Base-by-base conservation (phyloP, 2,797 vertebrate species). In the Muscicapa striata region DNA sequence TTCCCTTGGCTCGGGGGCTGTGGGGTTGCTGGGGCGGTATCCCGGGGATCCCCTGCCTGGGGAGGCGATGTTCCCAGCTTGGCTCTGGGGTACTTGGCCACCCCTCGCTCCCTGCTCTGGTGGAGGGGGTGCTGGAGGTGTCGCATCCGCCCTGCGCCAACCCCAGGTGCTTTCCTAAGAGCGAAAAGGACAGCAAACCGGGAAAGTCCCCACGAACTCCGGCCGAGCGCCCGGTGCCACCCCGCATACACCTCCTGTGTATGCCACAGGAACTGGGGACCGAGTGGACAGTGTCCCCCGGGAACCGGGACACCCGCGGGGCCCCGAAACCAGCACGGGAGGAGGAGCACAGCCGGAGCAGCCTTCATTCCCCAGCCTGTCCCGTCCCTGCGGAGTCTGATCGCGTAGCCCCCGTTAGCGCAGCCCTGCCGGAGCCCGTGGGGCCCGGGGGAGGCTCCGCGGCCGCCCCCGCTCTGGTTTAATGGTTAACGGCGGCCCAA, bases 401-500 rank as follows among this genome's bases (percentile, higher is more conserved):
- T 59, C 61, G 43, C 14, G 2, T 6, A 5, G 32, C 27, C 58
- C 40, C 62, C 19, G 1, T 40, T 41, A 40, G 43, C 9, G 5
- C 6, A 4, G 41, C 43, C 23, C 79, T 1, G 10, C 41, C 34
- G 76, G 73, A 34, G 45, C 49, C 9, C 2, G 24, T 11, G 67
- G 32, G 55, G 32, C 40, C 68, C 62, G n/a, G 69, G 38, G 51
- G 51, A 64, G 64, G 72, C 45, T 89, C 87, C n/a, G 21, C 58
- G n/a, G 72, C 87, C 73, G 29, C 12, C 87, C 61, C 64, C 11
- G 36, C 54, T 88, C 73, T 2, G 69, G 94, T 88, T 97, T 97
- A 97, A 97, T 96, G 32, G 67, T 96, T 97, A 97, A 96, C 95
- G 10, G 34, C 26, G 58, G 68, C 69, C 22, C 21, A 34, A 92